Evolutionary conservation across 35 echinoderm and acorn worm genomes (phyloP), one percentile per base, ranked within the genome.

Genomic region (Apostichopus japonicus): DNA sequence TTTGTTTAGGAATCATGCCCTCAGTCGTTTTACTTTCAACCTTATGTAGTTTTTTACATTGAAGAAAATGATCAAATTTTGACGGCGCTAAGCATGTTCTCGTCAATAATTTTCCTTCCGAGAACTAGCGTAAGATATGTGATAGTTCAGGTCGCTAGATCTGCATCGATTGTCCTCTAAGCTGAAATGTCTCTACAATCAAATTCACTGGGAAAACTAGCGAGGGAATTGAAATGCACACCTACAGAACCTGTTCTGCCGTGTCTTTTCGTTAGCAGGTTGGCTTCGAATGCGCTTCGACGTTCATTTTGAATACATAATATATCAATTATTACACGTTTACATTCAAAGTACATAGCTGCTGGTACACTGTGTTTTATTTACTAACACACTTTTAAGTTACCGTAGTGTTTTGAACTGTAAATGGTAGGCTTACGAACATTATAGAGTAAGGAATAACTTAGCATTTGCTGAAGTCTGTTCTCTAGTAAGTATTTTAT

Each of bases 1-100:
- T 90, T 90, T 90, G 88, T 90, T 90, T 78, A 90, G 88, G 88
- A 90, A 90, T 90, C 72, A 54, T 90, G 88, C 88, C 88, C 88
- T 90, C 88, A 77, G 88, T 90, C 72, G 88, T 90, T 52, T 87
- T 62, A 71, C 86, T 71, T 33, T 52, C 51, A 83, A 65, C 63
- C 54, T 87, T 87, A 87, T 87, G 86, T 87, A 65, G 56, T 87
- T 58, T 71, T 63, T 87, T 87, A 87, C 86, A 87, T 87, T 83
- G 54, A 44, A 83, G 54, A 67, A 67, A 67, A 67, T 67, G 63
- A 67, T 67, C 63, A 67, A 67, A 67, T 67, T 44, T 67, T 67
- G 63, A 67, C 11, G 63, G 63, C 63, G 63, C 63, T 67, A 67
- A 67, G 63, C 63, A 67, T 15, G 11, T 67, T 67, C 63, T 67